Evolutionary conservation across 1,140 invertebrate genomes (phyloP).

Genomic region (Panagrolaimus sp.): DNA sequence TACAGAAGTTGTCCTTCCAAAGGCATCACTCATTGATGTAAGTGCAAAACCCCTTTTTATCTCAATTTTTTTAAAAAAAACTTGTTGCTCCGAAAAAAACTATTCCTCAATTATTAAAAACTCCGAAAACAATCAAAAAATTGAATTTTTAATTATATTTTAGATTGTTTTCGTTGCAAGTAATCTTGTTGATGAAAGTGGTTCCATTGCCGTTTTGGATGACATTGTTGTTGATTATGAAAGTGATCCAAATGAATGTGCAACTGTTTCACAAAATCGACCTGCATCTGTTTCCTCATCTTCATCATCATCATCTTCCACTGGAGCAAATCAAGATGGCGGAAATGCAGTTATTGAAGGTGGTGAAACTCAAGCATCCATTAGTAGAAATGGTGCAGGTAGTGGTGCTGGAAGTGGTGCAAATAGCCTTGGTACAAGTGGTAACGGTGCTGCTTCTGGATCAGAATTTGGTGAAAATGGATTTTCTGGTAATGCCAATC

Average conservation of each 20-base stretch:
- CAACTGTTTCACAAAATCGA: not conserved
- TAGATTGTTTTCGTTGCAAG: constrained; percentile 59
- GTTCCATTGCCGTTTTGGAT: constrained; percentile 51
- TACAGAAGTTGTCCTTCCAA: constrained; percentile 57
- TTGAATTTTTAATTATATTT: constrained; percentile 28
- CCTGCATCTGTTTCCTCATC: not conserved
- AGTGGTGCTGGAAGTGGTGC: constrained; percentile 9
- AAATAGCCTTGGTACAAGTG: not conserved
- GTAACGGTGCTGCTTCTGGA: not conserved
- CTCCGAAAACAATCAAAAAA: not conserved
- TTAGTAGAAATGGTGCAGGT: not conserved
- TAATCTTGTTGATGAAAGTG: constrained; percentile 52
- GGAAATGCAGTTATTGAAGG: not conserved
- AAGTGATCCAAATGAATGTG: constrained; percentile 38
- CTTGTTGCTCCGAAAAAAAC: too few relatives aligned
- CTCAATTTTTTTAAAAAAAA: not conserved
- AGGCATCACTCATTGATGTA: constrained; percentile 57
- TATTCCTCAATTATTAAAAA: too few relatives aligned
- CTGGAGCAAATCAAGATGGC: constrained; percentile 11
- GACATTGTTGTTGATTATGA: constrained; percentile 52
- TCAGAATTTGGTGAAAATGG: not conserved
- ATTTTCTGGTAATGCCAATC: not conserved
- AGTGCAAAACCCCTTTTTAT: constrained; percentile 21
- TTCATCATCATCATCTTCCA: not conserved
- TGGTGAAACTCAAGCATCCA: not conserved